Percentiles rank a stretch among this genome's conserved stretches.
These are phyloP conservation scores for Ameiurus melas DNA, from an alignment of 2,113 vertebrate genomes.

Conservation along the genomic window DNA sequence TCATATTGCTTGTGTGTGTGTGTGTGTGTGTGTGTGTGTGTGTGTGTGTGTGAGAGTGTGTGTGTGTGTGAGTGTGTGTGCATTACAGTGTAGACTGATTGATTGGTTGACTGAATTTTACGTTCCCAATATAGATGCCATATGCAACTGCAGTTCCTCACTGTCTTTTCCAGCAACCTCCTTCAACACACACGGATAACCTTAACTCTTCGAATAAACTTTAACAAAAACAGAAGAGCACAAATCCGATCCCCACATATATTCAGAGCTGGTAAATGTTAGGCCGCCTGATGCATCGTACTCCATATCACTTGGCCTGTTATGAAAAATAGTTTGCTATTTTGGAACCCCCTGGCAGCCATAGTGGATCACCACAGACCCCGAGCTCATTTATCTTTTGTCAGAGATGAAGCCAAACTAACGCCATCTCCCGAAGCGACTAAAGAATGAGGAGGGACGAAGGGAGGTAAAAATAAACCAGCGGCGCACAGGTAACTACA, in stretches of 20 bases:
- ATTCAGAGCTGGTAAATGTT: slow-evolving; percentile 83
- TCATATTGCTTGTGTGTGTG: not conserved
- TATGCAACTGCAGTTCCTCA: not conserved
- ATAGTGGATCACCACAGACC: slow-evolving; percentile 93
- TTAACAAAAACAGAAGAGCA: slow-evolving; percentile 71
- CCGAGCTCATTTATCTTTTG: slow-evolving; percentile 99
- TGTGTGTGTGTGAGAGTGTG: not conserved
- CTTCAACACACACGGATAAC: slow-evolving; percentile 50
- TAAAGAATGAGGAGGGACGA: slow-evolving; percentile 91
- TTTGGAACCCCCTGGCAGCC: slow-evolving; percentile 99
- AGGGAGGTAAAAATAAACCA: slow-evolving; percentile 93
- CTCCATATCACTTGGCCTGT: slow-evolving; percentile 92
- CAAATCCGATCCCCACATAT: slow-evolving; percentile 83
- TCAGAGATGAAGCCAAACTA: slow-evolving; percentile 98
- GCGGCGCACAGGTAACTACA: slow-evolving; percentile 79
- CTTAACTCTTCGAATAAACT: slow-evolving; percentile 72
- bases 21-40: not conserved
- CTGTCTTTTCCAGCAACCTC: slow-evolving; percentile 25
- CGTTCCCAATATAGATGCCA: not conserved
- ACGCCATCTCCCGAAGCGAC: slow-evolving; percentile 91
- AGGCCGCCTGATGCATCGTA: slow-evolving; percentile 88
- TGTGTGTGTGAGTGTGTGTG: not conserved
- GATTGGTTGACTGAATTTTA: slow-evolving; percentile 7
- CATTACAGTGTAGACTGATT: not conserved
- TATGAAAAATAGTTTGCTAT: slow-evolving; percentile 99